Base-by-base conservation (phyloP, 2,113 vertebrate genomes). In the Burhinus oedicnemus region DNA sequence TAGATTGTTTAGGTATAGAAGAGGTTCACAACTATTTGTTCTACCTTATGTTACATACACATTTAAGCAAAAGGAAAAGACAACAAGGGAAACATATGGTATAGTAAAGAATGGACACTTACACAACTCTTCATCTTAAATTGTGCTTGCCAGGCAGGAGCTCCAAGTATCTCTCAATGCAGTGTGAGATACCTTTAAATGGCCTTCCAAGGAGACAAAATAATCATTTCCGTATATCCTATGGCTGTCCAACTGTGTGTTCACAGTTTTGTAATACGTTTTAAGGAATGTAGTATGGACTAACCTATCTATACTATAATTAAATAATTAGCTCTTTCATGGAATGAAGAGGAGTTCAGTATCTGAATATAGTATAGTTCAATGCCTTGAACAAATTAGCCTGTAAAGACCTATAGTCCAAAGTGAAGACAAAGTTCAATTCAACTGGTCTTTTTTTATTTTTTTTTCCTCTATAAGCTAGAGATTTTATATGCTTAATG, bases 401-500 rank as follows among this genome's bases (percentile, higher is more conserved):
- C 34, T 91, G 16, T 82, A 69, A 92, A 90, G 85, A 76, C 8
- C 23, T 25, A 62, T 8, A 54, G 51, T 83, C 32, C 64, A 74
- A 92, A 83, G 27, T 69, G 65, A 89, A 93, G 52, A 85, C 5
- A 92, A 65, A 85, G 52, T 83, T 79, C 51, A 82, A 42, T 86
- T 45, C 13, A 9, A 62, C 19, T 23, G 47, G 20, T 60, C 34
- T 77, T 11, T 86, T 65, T 90, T n/a, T 20, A 54, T 15, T 47
- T 45, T 76, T 54, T 76, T 76, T 47, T 4, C 21, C n/a, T 55
- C 52, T 82, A 81, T 61, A 94, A 89, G 15, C 47, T 81, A 45
- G 57, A 96, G 45, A 58, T 87, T 92, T 90, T 95, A 86, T 62
- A 72, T 64, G 68, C 38, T 62, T 93, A 69, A 77, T 69, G 34